phyloP scores from a whole-genome alignment of 2,888 invertebrate genomes.

The Parnassius apollo region DNA sequence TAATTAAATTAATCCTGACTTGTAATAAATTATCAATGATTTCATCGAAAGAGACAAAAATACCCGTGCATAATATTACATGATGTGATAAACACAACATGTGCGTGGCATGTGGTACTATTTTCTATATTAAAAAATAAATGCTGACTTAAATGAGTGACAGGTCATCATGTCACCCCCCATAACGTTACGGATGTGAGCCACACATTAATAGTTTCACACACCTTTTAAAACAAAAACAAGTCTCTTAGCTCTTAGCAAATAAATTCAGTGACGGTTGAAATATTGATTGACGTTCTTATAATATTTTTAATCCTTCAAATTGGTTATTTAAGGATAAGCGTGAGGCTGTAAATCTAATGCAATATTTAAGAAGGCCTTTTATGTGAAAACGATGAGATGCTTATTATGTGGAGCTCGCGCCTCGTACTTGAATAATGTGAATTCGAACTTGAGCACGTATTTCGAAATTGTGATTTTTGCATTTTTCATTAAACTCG shows the following conservation, averaged over 20 bases:
- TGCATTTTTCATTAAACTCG: constrained; percentile 25
- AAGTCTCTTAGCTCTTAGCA: too few relatives aligned
- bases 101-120: constrained; percentile 18
- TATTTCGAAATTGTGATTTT: constrained; percentile 23
- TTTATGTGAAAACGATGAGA: constrained; percentile 13
- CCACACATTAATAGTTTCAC: neutral
- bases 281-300: too few relatives aligned
- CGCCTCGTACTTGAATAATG: constrained; percentile 17
- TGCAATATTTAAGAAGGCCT: constrained; percentile 6
- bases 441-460: constrained; percentile 28
- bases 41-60: neutral
- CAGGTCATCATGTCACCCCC: constrained; percentile 18
- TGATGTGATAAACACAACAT: constrained; percentile 18
- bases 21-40: too few relatives aligned
- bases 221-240: too few relatives aligned
- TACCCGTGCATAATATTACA: constrained; percentile 1
- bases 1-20: too few relatives aligned
- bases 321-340: neutral
- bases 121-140: constrained; percentile 14
- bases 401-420: constrained; percentile 10
- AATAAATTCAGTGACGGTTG: too few relatives aligned
- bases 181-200: neutral
- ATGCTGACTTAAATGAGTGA: constrained; percentile 12
- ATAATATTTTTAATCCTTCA: neutral
- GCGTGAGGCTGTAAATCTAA: neutral